phyloP scores from a whole-genome alignment of 2,888 invertebrate genomes.

The Eilema caniola region DNA sequence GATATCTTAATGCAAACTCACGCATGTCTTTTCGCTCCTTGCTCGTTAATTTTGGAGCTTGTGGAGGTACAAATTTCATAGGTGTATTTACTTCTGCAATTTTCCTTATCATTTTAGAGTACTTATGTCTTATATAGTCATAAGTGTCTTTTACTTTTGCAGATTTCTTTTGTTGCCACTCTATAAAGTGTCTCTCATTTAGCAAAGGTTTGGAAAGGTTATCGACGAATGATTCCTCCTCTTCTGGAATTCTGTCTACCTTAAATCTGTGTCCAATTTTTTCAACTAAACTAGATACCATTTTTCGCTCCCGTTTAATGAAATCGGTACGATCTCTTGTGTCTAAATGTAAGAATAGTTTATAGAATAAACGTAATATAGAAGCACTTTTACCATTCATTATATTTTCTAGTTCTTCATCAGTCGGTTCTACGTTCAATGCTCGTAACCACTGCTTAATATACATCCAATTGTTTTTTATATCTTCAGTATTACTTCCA shows the following conservation, averaged over 20 bases:
- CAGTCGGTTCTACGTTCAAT: slow-evolving; percentile 78
- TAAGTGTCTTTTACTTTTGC: slow-evolving; percentile 77
- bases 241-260: slow-evolving; percentile 67
- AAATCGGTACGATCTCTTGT: slow-evolving; percentile 86
- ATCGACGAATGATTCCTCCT: slow-evolving; percentile 70
- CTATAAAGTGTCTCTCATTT: slow-evolving; percentile 81
- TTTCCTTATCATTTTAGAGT: slow-evolving; percentile 70
- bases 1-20: slow-evolving; percentile 67
- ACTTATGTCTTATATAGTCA: slow-evolving; percentile 75
- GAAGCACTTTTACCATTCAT: slow-evolving; percentile 82
- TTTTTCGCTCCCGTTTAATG: slow-evolving; percentile 80
- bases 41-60: slow-evolving; percentile 45
- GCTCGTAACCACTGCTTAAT: slow-evolving; percentile 84
- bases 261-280: slow-evolving; percentile 75
- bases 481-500: slow-evolving; percentile 71
- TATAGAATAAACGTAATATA: slow-evolving; percentile 87
- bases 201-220: slow-evolving; percentile 78
- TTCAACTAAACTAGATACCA: slow-evolving; percentile 73
- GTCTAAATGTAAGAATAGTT: slow-evolving; percentile 87
- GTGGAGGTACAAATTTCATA: slow-evolving; percentile 43
- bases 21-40: slow-evolving; percentile 73
- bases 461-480: slow-evolving; percentile 84
- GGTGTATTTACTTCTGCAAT: slow-evolving; percentile 67
- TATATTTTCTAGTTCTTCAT: slow-evolving; percentile 79
- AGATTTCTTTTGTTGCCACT: slow-evolving; percentile 87